Base-by-base conservation (phyloP, 1,140 invertebrate species). In the Trachymyrmex cornetzi region DNA sequence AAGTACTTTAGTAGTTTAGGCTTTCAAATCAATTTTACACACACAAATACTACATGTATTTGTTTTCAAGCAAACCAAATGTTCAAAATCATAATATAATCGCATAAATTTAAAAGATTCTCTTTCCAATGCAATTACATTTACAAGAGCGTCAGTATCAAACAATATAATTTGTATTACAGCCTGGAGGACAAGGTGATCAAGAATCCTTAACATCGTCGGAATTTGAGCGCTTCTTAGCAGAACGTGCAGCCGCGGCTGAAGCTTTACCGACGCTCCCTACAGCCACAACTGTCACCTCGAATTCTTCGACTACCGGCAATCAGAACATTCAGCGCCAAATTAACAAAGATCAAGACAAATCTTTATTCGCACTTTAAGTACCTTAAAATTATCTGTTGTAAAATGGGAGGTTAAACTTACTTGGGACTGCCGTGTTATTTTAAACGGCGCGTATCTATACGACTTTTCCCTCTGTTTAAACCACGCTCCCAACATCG, bases 141-240 rank as follows among this genome's bases (percentile, higher is more conserved):
- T 85, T 87, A 57, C 0, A 85, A 69, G 12, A 66, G 53, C 69
- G 22, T 16, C 71, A 12, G 12, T 63, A 44, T 79, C 7, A 24
- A 59, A 81, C 27, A 81, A 24, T 34, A 53, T 79, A 75, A 38
- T 59, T 64, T 80, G 11, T 11, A 48, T 93, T 93, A 50, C 80
- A 94, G 92, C 91, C 94, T 74, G 93, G 87, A 50, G 91, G 88
- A 6, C 93, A 94, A 82, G 91, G 92, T 27, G 95, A 95, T 84
- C 94, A 95, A 77, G 92, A 93, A 86, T 97, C 97, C 11, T 95
- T 98, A 34, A 98, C 98, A 19, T 98, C 97, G 89, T 98, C 98
- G 89, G 98, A 99, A 94, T 99, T 99, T 95, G 98, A 99, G 93
- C 96, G 97, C 92, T 99, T 99, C 95, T 96, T 99, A 44, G 98